phyloP scores from a whole-genome alignment of 2,797 vertebrate species.

The Sternarchorhynchus goeldii region DNA sequence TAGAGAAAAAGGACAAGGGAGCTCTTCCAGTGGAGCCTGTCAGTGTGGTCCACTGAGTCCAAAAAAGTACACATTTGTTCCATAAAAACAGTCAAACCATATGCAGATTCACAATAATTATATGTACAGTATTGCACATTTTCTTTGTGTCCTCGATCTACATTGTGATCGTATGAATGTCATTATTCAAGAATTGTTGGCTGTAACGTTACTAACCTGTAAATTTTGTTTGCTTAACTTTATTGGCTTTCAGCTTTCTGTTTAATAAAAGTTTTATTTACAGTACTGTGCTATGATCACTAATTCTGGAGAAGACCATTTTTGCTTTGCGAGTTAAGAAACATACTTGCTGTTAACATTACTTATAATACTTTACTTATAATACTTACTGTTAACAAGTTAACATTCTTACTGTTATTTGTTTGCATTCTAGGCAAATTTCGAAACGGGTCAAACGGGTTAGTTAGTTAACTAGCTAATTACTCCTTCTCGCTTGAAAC shows the following conservation, averaged over 20 bases:
- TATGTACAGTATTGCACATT: not conserved
- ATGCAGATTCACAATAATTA: not conserved
- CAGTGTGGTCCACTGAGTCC: conserved; percentile 39
- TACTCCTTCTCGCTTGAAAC: too few relatives aligned
- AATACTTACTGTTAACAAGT: too few relatives aligned
- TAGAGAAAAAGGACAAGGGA: conserved; percentile 19
- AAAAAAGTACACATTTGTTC: conserved; percentile 4
- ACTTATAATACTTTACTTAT: too few relatives aligned
- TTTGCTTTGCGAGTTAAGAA: not conserved
- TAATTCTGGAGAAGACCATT: too few relatives aligned
- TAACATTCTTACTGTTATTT: too few relatives aligned
- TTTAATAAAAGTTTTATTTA: not conserved
- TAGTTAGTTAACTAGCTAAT: too few relatives aligned
- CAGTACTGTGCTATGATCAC: too few relatives aligned
- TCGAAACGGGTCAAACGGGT: too few relatives aligned
- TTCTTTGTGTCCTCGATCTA: not conserved
- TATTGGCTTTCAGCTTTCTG: not conserved
- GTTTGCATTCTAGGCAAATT: too few relatives aligned
- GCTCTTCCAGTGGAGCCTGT: conserved; percentile 21
- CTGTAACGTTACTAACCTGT: not conserved
- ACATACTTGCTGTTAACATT: too few relatives aligned
- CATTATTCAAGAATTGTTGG: not conserved
- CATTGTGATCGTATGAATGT: not conserved
- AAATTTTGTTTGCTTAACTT: not conserved
- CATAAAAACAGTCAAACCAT: not conserved